phyloP scores from a whole-genome alignment of 2,888 invertebrate genomes.

The Idaea straminata region DNA sequence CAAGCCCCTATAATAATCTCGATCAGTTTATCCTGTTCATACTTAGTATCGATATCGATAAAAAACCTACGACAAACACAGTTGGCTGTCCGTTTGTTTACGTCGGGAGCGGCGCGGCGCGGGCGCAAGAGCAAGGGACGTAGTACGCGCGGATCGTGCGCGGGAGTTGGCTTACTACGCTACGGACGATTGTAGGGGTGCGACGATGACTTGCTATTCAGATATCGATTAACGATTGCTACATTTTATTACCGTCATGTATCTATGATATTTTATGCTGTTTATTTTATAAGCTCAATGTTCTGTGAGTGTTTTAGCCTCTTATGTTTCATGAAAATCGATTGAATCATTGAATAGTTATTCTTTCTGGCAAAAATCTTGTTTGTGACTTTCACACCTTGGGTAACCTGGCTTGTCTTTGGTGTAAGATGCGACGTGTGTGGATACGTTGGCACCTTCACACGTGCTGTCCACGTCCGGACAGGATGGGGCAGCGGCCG shows the following conservation, averaged over 20 bases:
- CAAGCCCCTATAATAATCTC: not conserved
- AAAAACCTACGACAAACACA: slow-evolving; percentile 41
- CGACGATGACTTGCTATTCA: slow-evolving; percentile 12
- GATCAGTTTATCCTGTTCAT: slow-evolving; percentile 6
- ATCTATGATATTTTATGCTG: no score
- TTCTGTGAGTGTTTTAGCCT: no score
- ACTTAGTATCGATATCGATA: slow-evolving; percentile 10
- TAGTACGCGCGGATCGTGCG: slow-evolving; percentile 55
- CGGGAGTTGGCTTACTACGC: slow-evolving; percentile 53
- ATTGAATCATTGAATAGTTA: no score
- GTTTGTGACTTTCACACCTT: no score
- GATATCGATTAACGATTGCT: slow-evolving; percentile 5
- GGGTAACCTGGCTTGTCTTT: no score
- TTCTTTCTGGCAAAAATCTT: no score
- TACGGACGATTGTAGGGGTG: slow-evolving; percentile 37
- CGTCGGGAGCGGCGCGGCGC: slow-evolving; percentile 28
- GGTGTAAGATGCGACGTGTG: no score
- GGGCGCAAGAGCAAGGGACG: slow-evolving; percentile 49
- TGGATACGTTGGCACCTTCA: no score
- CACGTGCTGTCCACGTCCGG: no score
- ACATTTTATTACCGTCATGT: not conserved
- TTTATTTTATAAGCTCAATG: no score
- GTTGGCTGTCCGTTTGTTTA: slow-evolving; percentile 33
- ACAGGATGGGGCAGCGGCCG: no score
- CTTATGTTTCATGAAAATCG: no score